A percentile compares a stretch with the other conserved stretches of the same genome.
These are phyloP conservation scores for Vollenhovia emeryi DNA, from an alignment of 1,140 invertebrate genomes.

Conservation along the genomic window DNA sequence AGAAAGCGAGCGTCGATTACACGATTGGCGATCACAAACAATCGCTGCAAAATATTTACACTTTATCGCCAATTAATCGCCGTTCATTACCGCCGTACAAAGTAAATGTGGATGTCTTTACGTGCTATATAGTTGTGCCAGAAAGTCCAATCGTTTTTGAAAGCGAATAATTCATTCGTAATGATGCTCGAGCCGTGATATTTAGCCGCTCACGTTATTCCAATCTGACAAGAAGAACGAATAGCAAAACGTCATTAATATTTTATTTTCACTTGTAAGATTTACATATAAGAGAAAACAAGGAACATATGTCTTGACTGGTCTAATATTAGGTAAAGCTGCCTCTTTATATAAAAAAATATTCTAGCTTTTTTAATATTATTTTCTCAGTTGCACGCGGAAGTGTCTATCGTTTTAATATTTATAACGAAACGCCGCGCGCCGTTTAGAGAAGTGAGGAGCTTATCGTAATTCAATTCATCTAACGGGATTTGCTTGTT, in stretches of 20 bases:
- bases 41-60: conserved; percentile 1
- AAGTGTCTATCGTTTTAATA: not conserved
- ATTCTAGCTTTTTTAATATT: not conserved
- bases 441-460: not conserved
- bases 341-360: not conserved
- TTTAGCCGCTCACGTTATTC: not conserved
- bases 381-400: not conserved
- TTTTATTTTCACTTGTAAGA: not conserved
- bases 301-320: not conserved
- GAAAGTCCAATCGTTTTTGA: not conserved
- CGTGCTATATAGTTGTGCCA: not conserved
- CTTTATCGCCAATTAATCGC: not conserved
- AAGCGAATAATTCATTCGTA: not conserved
- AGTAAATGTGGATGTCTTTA: not conserved
- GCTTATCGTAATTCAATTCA: not conserved
- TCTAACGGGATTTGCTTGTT: not conserved
- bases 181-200: not conserved
- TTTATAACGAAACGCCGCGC: not conserved
- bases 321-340: not conserved
- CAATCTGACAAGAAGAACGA: not conserved
- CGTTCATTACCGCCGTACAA: not conserved
- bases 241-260: not conserved
- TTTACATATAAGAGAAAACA: not conserved
- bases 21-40: not conserved
- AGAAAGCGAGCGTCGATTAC: not conserved